A percentile compares a stretch with the other conserved stretches of the same genome.
Conservation (phyloP, 1,140 invertebrate genomes). For the Eriocheir sinensis region DNA sequence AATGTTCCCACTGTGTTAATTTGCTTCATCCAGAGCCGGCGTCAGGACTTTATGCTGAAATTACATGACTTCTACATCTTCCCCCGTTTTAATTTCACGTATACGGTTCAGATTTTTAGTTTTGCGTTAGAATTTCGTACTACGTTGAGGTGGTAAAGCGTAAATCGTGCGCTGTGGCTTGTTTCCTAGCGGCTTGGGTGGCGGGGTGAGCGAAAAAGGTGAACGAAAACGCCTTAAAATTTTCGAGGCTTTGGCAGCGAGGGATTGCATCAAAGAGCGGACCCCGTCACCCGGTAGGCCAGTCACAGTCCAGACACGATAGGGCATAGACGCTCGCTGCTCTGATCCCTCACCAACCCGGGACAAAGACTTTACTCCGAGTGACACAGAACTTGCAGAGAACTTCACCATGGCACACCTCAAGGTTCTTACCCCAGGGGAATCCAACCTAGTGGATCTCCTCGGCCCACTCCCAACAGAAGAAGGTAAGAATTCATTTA, state of each 20-base stretch:
- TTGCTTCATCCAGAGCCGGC: too few species aligned
- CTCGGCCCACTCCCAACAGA: constrained; percentile 59
- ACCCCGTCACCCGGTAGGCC: neutral
- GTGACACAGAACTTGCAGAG: too few species aligned
- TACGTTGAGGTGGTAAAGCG: neutral
- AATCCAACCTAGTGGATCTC: constrained; percentile 56
- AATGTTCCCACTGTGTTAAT: neutral
- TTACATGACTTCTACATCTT: too few species aligned
- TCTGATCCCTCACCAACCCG: neutral
- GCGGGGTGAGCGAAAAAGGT: neutral
- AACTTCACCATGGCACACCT: constrained; percentile 60
- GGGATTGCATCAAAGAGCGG: constrained; percentile 54
- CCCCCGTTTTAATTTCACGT: neutral
- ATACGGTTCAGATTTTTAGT: neutral
- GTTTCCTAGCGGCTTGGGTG: neutral
- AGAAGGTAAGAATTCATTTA: constrained; percentile 52
- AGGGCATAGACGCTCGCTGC: neutral
- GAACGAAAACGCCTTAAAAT: constrained; percentile 31
- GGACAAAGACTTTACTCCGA: neutral
- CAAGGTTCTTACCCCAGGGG: constrained; percentile 54
- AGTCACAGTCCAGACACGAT: constrained; percentile 46
- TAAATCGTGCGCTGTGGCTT: neutral
- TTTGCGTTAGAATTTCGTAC: neutral
- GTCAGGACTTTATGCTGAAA: too few species aligned
- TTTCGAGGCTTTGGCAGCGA: neutral